Conservation (phyloP, 2,888 invertebrate genomes). For the Diaprepes abbreviatus region DNA sequence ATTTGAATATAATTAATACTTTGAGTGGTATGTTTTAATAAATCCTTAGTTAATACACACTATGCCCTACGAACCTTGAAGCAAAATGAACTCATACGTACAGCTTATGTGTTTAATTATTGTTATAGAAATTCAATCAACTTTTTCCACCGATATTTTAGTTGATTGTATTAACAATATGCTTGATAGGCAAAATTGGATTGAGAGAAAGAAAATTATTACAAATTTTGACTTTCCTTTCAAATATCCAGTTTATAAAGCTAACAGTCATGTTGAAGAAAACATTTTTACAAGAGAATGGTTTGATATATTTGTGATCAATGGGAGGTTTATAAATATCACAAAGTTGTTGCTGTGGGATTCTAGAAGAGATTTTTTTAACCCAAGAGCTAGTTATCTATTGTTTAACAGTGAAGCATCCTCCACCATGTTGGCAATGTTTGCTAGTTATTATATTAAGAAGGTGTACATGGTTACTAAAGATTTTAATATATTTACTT, state of each 20-base stretch:
- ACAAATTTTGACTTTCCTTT: not conserved
- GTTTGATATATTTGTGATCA: conserved; percentile 22
- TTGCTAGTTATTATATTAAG: conserved; percentile 22
- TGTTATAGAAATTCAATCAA: not conserved
- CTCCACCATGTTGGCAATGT: not conserved
- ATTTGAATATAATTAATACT: conserved; percentile 5
- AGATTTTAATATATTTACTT: conserved; percentile 13
- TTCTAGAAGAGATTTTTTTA: conserved; percentile 7
- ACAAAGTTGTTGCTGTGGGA: conserved; percentile 12
- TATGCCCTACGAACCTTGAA: not conserved
- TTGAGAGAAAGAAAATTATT: not conserved
- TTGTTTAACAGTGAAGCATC: not conserved
- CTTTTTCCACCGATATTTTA: not conserved
- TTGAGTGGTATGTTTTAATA: not conserved
- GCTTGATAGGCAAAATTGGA: not conserved
- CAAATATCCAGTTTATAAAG: conserved; percentile 10
- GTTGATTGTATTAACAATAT: not conserved
- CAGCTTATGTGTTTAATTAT: not conserved
- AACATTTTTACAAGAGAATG: not conserved
- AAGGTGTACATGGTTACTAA: conserved; percentile 18
- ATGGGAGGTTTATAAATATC: not conserved
- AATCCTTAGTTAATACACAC: not conserved
- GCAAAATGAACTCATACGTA: not conserved
- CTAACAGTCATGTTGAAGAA: not conserved
- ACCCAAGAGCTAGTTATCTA: conserved; percentile 18